Evolutionary conservation across 2,113 vertebrate genomes (phyloP).

Genomic region (Tetraodon nigroviridis): DNA sequence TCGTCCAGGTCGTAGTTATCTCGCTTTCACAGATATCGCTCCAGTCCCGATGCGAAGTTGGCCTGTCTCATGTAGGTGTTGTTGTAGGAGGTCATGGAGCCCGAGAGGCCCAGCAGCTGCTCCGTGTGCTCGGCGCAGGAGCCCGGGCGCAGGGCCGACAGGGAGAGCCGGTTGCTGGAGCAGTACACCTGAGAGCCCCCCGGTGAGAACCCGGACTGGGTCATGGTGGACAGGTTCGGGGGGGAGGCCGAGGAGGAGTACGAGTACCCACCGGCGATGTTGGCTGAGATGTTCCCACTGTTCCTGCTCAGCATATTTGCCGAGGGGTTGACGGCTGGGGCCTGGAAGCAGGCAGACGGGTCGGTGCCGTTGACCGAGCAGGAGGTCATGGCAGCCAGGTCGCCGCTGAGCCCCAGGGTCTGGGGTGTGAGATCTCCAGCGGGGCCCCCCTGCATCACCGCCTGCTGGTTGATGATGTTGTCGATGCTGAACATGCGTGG

Average conservation of each 20-base stretch:
- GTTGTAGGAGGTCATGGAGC: constrained; percentile 77
- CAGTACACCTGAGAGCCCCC: constrained; percentile 82
- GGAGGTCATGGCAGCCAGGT: constrained; percentile 70
- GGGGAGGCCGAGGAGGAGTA: constrained; percentile 81
- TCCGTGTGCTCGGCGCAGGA: constrained; percentile 83
- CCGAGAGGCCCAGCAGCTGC: constrained; percentile 80
- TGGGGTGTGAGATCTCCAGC: constrained; percentile 72
- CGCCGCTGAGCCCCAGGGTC: constrained; percentile 66
- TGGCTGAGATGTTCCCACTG: constrained; percentile 65
- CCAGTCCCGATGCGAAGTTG: constrained; percentile 81
- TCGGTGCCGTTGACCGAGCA: constrained; percentile 75
- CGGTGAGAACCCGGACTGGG: constrained; percentile 76
- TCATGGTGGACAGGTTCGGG: constrained; percentile 73
- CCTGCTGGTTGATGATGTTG: constrained; percentile 86
- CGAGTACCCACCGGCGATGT: constrained; percentile 63
- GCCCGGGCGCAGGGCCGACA: constrained; percentile 71
- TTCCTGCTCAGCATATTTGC: constrained; percentile 66
- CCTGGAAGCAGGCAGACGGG: constrained; percentile 76
- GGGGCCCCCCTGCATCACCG: constrained; percentile 72
- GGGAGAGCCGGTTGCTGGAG: constrained; percentile 73
- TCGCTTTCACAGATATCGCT: constrained; percentile 88
- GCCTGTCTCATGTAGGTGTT: constrained; percentile 84
- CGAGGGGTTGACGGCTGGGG: constrained; percentile 70
- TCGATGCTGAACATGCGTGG: constrained; percentile 92
- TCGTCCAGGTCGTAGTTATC: no score